Evolutionary conservation across 1,140 invertebrate species (phyloP), one percentile per base, ranked within the genome.

Genomic region (Sycophila sp.): DNA sequence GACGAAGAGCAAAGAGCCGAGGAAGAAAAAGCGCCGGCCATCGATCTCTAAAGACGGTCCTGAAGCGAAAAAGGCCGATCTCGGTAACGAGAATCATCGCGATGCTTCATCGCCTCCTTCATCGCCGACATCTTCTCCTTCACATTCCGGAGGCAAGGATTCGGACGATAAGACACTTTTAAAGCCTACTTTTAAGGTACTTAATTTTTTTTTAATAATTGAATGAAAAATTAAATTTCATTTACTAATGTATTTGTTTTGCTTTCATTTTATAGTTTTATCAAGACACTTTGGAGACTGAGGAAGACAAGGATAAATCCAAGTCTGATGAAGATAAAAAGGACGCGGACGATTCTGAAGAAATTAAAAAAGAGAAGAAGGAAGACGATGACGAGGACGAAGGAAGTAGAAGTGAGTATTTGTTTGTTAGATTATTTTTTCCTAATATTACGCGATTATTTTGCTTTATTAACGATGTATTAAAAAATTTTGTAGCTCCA

Each of bases 201-300:
- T 40, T 40, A 13, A 45, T 70, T 64, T 77, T 82, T 69, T 80
- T 30, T 59, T 7, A 26, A 38, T 40, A 22, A 19, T 34, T 36
- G 13, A 2, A 59, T 59, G 6, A 7, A 36, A 36, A 36, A 36
- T 36, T 36, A 36, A 36, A 36, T 7, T 36, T 7, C 4, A 38
- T 40, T 56, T 19, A 53, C 51, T 13, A 36, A 47, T 65, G n/a
- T 36, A 24, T 73, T 53, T 79, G 83, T 60, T n/a, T n/a, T n/a
- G n/a, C n/a, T n/a, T n/a, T n/a, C n/a, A n/a, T n/a, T n/a, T 85
- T 78, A 15, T 34, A 96, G 87, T 98, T 98, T 84, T 98, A 98
- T 86, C 93, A 96, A 87, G 95, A 98, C 73, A 97, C 95, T 0
- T 83, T 96, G 63, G 92, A 94, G 77, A 91, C 90, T 22, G 89